These are phyloP conservation scores for Melanotaenia maccullochi DNA, from an alignment of 2,797 vertebrate species.

Conservation along the genomic window DNA sequence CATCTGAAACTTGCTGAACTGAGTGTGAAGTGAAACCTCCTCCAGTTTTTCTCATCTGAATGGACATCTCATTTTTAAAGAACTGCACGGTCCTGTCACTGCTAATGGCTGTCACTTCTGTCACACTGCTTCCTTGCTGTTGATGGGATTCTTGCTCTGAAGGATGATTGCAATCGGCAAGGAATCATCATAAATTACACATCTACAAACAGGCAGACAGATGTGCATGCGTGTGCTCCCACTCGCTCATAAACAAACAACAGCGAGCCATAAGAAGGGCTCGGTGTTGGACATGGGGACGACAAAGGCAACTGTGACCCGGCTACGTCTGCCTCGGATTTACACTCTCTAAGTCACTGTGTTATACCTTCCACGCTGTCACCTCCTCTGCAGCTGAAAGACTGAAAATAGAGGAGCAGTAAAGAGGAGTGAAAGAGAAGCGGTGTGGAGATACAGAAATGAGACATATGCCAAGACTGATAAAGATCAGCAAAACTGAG, in stretches of 20 bases:
- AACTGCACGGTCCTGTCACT: slow-evolving; percentile 23
- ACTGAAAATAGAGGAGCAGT: slow-evolving; percentile 12
- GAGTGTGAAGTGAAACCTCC: slow-evolving; percentile 19
- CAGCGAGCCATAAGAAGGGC: slow-evolving; percentile 36
- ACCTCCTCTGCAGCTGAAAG: slow-evolving; percentile 29
- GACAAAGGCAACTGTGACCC: slow-evolving; percentile 50
- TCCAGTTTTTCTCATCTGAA: slow-evolving; percentile 22
- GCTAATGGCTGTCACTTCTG: slow-evolving; percentile 58
- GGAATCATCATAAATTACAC: slow-evolving; percentile 17
- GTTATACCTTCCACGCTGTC: slow-evolving; percentile 33
- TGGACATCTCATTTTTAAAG: slow-evolving; percentile 26
- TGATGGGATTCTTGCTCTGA: slow-evolving; percentile 49
- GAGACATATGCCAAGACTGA: slow-evolving; percentile 38
- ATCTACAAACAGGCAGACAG: slow-evolving; percentile 20
- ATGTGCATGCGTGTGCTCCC: not conserved
- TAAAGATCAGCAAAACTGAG: slow-evolving; percentile 44
- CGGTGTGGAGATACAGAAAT: slow-evolving; percentile 10
- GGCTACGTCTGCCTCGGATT: slow-evolving; percentile 70
- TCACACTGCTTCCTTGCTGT: slow-evolving; percentile 42
- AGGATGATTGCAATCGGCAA: slow-evolving; percentile 37
- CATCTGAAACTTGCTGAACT: slow-evolving; percentile 7
- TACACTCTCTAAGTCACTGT: slow-evolving; percentile 46
- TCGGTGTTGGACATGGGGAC: slow-evolving; percentile 42
- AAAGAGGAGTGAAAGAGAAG: slow-evolving; percentile 25
- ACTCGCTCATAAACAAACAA: slow-evolving; percentile 25